A percentile compares a stretch with the other conserved stretches of the same genome.
These are phyloP conservation scores for Drosophila yakuba DNA, from an alignment of 1,140 invertebrate genomes.

Conservation along the genomic window DNA sequence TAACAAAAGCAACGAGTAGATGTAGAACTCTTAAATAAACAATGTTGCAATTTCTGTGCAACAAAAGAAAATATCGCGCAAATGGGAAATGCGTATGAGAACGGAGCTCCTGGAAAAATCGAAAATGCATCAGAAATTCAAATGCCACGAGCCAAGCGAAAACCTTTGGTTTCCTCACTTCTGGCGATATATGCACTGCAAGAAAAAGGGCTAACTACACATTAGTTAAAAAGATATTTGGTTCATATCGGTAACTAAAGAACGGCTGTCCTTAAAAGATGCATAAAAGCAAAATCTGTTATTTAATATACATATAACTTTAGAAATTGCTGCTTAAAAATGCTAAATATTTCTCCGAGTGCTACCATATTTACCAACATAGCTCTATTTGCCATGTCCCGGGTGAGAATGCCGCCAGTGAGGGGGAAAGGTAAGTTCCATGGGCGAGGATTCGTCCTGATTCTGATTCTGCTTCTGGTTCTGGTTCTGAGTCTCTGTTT, in stretches of 20 bases:
- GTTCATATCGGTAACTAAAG: no score
- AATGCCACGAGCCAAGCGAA: constrained; percentile 46
- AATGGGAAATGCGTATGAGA: constrained; percentile 33
- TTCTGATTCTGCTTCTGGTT: constrained; percentile 39
- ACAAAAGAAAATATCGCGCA: constrained; percentile 56
- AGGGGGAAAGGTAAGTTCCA: constrained; percentile 7
- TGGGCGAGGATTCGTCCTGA: constrained; percentile 19
- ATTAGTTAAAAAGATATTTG: background rate
- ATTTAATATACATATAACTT: background rate
- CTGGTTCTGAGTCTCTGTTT: constrained; percentile 52
- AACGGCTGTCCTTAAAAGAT: no score
- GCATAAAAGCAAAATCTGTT: background rate
- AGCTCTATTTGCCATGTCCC: constrained; percentile 67
- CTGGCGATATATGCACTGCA: constrained; percentile 16
- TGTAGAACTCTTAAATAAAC: constrained; percentile 64
- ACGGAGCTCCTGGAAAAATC: constrained; percentile 58
- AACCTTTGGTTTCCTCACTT: constrained; percentile 16
- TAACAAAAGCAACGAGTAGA: constrained; percentile 9
- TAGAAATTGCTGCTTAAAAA: no score
- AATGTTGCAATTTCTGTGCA: constrained; percentile 70
- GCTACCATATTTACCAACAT: constrained; percentile 51
- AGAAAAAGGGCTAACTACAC: background rate
- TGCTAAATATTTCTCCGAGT: constrained; percentile 1
- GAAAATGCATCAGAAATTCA: constrained; percentile 78
- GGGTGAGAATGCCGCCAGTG: constrained; percentile 48